Base-by-base conservation (phyloP, 2,797 vertebrate species). In the Tokudaia tokunoshimensis region DNA sequence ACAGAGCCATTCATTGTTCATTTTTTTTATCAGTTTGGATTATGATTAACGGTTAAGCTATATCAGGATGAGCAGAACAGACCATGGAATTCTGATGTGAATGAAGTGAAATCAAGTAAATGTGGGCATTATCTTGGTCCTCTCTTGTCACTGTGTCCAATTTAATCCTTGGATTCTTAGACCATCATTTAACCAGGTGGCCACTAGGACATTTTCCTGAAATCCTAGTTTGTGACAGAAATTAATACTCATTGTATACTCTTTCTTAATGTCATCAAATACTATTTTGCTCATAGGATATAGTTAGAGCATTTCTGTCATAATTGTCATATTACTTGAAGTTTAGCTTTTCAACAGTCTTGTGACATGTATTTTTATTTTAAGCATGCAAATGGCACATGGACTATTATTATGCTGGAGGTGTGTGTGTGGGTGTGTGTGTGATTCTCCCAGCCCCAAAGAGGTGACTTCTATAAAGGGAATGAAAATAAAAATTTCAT, bases 401-500 rank as follows among this genome's bases (percentile, higher is more conserved):
- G 52, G 10, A 72, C 88, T 97, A 92, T 91, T 97, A 93, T 87
- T 72, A 22, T 92, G 50, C 75, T 96, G 65, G 26, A 94, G 94
- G 91, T 9, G 15, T 72, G 1, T 75, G 1, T 79, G 17, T 81
- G 19, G 74, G 0, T 84, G 50, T 4, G 31, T 2, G 14, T 19
- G 20, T 31, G 31, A 44, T 76, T 92, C 95, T 83, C 63, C 34
- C 63, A 24, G 63, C 86, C 75, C 47, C 52, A 95, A 92, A 96
- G 94, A 95, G 22, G 78, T 83, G 92, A 97, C 85, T 93, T 93
- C 72, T 91, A 83, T 96, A 93, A 98, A 98, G 85, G 94, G 97
- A 98, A 97, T 97, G 44, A 98, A 98, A 98, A 98, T 98, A 80
- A 98, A 98, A 98, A 89, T 98, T 98, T 99, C 96, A 98, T 97